Percentiles rank a stretch among this genome's conserved stretches.
These are phyloP conservation scores for Antrozous pallidus DNA, from an alignment of 2,797 vertebrate genomes.

Conservation along the genomic window DNA sequence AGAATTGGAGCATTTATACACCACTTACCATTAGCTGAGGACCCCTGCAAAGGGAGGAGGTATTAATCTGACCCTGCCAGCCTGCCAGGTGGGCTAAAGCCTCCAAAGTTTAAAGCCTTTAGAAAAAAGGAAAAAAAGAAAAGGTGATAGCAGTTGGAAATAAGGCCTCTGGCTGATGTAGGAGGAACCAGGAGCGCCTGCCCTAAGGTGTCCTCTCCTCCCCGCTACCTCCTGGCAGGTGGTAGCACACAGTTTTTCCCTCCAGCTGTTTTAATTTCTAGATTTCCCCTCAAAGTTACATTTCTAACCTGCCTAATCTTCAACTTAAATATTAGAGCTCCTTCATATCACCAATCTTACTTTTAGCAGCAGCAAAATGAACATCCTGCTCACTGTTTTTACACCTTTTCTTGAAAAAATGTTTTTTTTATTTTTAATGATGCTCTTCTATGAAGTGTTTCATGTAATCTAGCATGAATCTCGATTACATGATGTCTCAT, in stretches of 20 bases:
- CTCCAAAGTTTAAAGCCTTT: not conserved
- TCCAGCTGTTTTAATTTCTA: not conserved
- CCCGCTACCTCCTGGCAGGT: not conserved
- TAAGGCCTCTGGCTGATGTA: not conserved
- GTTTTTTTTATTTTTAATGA: slow-evolving; percentile 16
- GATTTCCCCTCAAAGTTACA: not conserved
- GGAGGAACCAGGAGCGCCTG: not conserved
- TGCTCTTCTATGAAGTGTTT: not conserved
- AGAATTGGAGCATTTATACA: not conserved
- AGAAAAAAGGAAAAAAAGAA: not conserved
- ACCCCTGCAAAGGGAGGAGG: not conserved
- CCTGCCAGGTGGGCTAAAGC: not conserved
- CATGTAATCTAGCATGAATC: not conserved
- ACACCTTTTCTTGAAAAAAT: not conserved
- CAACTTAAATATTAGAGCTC: not conserved
- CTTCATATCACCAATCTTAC: not conserved
- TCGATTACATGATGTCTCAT: not conserved
- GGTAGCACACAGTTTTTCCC: not conserved
- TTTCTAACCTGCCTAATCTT: not conserved
- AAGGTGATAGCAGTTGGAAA: not conserved
- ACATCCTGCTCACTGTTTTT: not conserved
- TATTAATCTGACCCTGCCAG: not conserved
- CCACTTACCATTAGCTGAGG: not conserved
- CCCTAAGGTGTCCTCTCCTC: not conserved
- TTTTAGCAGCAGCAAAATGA: not conserved